phyloP scores from a whole-genome alignment of 2,888 invertebrate species.

The Drosophila paramelanica region DNA sequence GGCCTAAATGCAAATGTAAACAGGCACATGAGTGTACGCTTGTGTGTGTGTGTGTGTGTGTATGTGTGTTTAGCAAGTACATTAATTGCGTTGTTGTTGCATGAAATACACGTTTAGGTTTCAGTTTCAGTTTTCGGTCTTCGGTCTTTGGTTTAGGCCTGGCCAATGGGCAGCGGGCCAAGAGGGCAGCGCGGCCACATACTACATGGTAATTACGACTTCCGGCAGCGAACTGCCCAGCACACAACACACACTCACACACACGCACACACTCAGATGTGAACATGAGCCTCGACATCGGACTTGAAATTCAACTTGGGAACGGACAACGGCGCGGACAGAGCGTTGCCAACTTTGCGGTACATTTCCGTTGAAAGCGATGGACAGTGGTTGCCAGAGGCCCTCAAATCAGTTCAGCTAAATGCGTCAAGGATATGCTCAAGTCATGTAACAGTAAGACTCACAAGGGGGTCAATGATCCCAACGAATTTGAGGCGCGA shows the following conservation, averaged over 20 bases:
- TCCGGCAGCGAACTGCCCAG: slow-evolving; percentile 73
- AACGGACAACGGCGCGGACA: slow-evolving; percentile 23
- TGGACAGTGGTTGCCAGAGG: slow-evolving; percentile 31
- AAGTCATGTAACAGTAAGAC: too few species aligned
- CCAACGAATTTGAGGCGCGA: too few species aligned
- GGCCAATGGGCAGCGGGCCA: slow-evolving; percentile 33
- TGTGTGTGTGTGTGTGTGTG: slow-evolving; percentile 28
- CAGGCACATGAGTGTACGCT: slow-evolving; percentile 26
- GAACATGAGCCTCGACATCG: slow-evolving; percentile 43
- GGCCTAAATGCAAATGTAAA: slow-evolving; percentile 59
- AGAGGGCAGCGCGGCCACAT: slow-evolving; percentile 36
- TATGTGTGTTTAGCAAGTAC: slow-evolving; percentile 54
- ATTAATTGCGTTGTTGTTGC: slow-evolving; percentile 65
- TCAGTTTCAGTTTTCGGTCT: slow-evolving; percentile 54
- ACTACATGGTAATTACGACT: slow-evolving; percentile 82
- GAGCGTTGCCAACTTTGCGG: slow-evolving; percentile 40
- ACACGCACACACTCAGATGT: slow-evolving; percentile 23
- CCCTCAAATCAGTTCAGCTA: not conserved
- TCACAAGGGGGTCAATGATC: too few species aligned
- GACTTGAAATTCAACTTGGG: slow-evolving; percentile 33
- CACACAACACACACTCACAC: slow-evolving; percentile 29
- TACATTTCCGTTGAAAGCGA: slow-evolving; percentile 38
- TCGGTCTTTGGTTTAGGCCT: slow-evolving; percentile 48
- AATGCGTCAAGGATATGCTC: not conserved
- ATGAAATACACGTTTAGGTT: slow-evolving; percentile 49